phyloP scores from a whole-genome alignment of 2,113 vertebrate genomes.

The Lonchura striata region DNA sequence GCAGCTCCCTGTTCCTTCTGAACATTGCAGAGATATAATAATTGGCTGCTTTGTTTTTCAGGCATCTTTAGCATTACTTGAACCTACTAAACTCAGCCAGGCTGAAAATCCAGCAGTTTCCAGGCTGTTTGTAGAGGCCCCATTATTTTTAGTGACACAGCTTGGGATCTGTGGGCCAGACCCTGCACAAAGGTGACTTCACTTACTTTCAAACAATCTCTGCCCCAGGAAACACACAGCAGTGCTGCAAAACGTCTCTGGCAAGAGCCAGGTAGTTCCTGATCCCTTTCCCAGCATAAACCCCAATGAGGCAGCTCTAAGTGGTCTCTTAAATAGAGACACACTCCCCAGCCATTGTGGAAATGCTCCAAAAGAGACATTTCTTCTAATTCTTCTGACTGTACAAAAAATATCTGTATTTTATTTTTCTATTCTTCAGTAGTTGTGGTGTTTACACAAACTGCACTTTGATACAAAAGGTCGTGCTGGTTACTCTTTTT shows the following conservation, averaged over 20 bases:
- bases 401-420: not conserved
- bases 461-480: not conserved
- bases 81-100: not conserved
- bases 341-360: too few relatives aligned
- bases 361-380: not conserved
- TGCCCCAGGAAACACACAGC: not conserved
- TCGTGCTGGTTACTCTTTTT: not conserved
- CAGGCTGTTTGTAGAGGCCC: not conserved
- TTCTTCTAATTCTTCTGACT: not conserved
- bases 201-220: not conserved
- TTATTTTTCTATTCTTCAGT: not conserved
- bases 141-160: not conserved
- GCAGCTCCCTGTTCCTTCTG: not conserved
- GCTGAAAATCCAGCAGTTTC: not conserved
- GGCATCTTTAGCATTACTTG: not conserved
- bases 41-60: slow-evolving; percentile 24
- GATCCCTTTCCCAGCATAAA: not conserved
- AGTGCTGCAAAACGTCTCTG: not conserved
- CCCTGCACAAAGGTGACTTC: not conserved
- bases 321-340: not conserved
- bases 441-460: not conserved
- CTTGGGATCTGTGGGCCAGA: not conserved
- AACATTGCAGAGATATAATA: not conserved
- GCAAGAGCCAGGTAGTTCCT: not conserved
- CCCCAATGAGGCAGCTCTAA: not conserved